Evolutionary conservation across 30 jellyfish, hydroid and myxozoan genomes (phyloP).

Genomic region (Morbakka virulenta): DNA sequence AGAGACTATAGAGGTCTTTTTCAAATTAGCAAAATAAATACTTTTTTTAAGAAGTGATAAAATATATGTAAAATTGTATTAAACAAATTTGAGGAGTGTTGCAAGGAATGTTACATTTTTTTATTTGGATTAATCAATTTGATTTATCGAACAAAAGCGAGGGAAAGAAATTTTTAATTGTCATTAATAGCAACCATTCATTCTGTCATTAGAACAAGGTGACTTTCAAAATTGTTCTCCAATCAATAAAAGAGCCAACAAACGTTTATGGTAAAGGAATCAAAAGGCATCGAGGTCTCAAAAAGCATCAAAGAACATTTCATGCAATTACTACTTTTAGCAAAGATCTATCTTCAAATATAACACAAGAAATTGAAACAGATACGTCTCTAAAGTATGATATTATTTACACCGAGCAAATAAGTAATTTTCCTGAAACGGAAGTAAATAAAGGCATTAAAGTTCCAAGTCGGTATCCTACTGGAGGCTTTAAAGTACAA

Average conservation of each 20-base stretch:
- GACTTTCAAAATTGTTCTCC: conserved; percentile 22
- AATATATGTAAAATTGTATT: too few species aligned
- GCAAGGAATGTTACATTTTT: too few species aligned
- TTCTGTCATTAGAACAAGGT: neutral
- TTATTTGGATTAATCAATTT: conserved; percentile 4
- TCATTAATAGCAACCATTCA: neutral
- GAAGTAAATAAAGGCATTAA: neutral
- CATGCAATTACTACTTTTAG: conserved; percentile 11
- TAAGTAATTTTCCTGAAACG: conserved; percentile 22
- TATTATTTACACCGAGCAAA: conserved; percentile 2
- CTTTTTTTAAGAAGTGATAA: too few species aligned
- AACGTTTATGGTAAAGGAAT: conserved; percentile 19
- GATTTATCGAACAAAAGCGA: too few species aligned
- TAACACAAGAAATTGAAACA: conserved; percentile 15
- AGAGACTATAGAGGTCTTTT: too few species aligned
- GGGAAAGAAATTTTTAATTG: too few species aligned
- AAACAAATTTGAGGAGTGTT: too few species aligned
- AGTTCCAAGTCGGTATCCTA: conserved; percentile 13
- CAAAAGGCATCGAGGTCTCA: conserved; percentile 29
- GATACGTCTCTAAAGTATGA: conserved; percentile 18
- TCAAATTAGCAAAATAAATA: too few species aligned
- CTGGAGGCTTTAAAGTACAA: neutral
- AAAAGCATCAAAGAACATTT: conserved; percentile 24
- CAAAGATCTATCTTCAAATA: conserved; percentile 19
- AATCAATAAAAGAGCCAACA: conserved; percentile 7